phyloP scores from a whole-genome alignment of 2,888 invertebrate species.

The Drosophila maculinotata region DNA sequence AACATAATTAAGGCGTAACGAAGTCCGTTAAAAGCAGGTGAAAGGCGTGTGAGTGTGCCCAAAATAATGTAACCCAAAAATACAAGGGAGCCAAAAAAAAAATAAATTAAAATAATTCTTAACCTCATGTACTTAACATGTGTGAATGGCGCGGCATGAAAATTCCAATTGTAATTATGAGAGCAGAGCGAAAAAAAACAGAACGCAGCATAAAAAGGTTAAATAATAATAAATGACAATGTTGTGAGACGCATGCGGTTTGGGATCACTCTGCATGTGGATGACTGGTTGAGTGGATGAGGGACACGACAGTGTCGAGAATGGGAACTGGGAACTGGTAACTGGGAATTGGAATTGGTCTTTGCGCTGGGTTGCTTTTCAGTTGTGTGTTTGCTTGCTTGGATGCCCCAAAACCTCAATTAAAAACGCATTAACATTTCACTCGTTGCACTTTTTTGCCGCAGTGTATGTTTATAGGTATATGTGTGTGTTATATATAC shows the following conservation, averaged over 20 bases:
- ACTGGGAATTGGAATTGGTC: conserved; percentile 25
- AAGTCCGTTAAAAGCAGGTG: conserved; percentile 67
- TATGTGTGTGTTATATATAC: conserved; percentile 67
- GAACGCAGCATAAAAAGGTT: conserved; percentile 55
- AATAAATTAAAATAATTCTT: conserved; percentile 40
- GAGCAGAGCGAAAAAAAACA: conserved; percentile 29
- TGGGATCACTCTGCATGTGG: conserved; percentile 33
- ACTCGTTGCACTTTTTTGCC: conserved; percentile 73
- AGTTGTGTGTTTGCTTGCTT: conserved; percentile 56
- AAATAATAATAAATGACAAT: conserved; percentile 79
- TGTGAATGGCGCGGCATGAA: conserved; percentile 69
- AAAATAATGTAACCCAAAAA: conserved; percentile 57
- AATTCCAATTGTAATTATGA: conserved; percentile 75
- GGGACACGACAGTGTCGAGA: conserved; percentile 15
- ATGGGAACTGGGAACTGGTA: conserved; percentile 22
- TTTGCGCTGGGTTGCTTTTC: conserved; percentile 30
- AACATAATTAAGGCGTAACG: conserved; percentile 79
- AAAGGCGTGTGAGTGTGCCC: conserved; percentile 77
- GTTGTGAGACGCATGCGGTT: conserved; percentile 66
- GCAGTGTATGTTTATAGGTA: conserved; percentile 20
- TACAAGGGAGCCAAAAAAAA: conserved; percentile 6
- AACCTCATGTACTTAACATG: conserved; percentile 43
- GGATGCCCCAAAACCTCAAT: conserved; percentile 81
- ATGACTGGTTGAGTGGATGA: not conserved
- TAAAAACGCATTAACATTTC: conserved; percentile 83